Conservation (phyloP, 2,888 invertebrate genomes). For the Rhogogaster chlorosoma region DNA sequence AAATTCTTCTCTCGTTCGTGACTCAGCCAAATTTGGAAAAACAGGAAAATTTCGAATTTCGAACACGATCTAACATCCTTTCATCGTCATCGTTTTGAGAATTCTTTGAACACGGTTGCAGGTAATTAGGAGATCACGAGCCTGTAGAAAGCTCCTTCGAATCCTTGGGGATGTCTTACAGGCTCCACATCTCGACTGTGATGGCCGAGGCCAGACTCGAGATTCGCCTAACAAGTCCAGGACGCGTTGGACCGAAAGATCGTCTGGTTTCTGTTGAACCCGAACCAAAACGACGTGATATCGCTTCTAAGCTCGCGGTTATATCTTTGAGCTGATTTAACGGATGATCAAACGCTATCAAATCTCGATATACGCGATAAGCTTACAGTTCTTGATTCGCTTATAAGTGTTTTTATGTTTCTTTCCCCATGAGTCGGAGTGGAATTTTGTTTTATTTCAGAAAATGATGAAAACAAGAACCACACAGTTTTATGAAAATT, state of each 20-base stretch:
- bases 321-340: not conserved
- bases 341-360: not conserved
- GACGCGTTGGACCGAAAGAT: not conserved
- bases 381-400: not conserved
- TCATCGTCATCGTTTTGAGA: not conserved
- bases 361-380: not conserved
- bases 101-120: not conserved
- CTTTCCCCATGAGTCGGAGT: no score
- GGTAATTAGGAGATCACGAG: not conserved
- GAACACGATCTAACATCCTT: not conserved
- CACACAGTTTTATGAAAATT: not conserved
- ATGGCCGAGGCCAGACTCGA: not conserved
- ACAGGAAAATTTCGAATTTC: not conserved
- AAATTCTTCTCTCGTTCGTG: not conserved
- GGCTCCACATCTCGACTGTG: not conserved
- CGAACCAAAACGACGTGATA: not conserved
- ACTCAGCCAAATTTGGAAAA: not conserved
- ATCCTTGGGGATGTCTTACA: not conserved
- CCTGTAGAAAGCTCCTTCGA: not conserved
- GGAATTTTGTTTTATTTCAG: no score
- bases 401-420: not conserved
- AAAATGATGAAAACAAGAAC: no score
- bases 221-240: not conserved
- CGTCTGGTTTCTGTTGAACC: not conserved
- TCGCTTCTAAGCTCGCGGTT: not conserved